Evolutionary conservation across 2,113 vertebrate genomes (phyloP), one percentile per base, ranked within the genome.

Genomic region (Cavia porcellus): DNA sequence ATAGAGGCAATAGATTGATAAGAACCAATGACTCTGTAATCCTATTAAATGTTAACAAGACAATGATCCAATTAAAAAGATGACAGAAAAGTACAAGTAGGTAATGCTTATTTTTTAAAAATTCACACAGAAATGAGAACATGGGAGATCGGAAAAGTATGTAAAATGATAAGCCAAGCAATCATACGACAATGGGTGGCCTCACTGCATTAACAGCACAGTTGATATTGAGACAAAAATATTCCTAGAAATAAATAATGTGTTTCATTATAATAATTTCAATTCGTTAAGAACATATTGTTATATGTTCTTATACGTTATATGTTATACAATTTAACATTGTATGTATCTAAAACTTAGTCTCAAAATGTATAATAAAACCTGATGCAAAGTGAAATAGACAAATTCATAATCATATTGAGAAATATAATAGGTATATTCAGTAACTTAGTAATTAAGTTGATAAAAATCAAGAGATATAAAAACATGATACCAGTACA

Each of bases 371-470:
- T 47, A 61, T 32, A 91, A 35, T 20, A 61, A 95, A 96, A 92
- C 62, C 50, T 92, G 50, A 82, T 55, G 57, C 5, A 7, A 70
- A 52, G 45, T 64, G 8, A 94, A 93, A 59, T 64, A 28, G 9
- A 62, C 25, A 93, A 95, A 84, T 77, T 10, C 61, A 84, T 32
- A 79, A 42, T 86, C 70, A 47, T 38, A 82, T 24, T 84, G n/a
- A 88, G 32, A 92, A 57, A 82, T 28, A 5, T 66, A 84, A 62
- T 30, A 87, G 81, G 6, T 2, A 35, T 79, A 68, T 96, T 90
- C 47, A 92, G 20, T 92, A 94, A 81, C 12, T 72, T 25, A 57
- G 50, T 90, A 89, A 96, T 86, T 79, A 94, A 79, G 10, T 47
- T 92, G 45, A 45, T 92, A 77, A 82, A 89, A 70, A 72, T 83